These are phyloP conservation scores for Gymnothorax reevesii DNA, from an alignment of 2,797 vertebrate genomes.

Conservation along the genomic window DNA sequence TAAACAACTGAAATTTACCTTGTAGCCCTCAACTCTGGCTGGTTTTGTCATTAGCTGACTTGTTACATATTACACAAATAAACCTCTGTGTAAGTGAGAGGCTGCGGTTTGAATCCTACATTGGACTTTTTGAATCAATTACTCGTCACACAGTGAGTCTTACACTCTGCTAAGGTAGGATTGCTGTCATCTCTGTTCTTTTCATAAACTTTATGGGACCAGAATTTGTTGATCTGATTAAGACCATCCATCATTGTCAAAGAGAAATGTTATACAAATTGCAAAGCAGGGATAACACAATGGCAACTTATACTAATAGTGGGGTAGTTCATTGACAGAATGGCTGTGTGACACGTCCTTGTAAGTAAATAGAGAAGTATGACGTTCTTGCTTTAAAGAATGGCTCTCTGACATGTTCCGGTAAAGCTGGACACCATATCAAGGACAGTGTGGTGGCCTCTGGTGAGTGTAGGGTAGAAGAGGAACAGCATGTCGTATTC, in stretches of 20 bases:
- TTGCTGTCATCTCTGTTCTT: background rate
- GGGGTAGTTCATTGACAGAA: background rate
- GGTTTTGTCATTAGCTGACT: no score
- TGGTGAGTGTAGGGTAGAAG: slow-evolving; percentile 23
- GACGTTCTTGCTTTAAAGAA: background rate
- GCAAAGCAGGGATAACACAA: background rate
- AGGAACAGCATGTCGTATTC: slow-evolving; percentile 49
- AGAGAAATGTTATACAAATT: background rate
- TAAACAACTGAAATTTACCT: no score
- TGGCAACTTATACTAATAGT: background rate
- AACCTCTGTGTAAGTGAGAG: no score
- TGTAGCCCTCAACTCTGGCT: no score
- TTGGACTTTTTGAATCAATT: no score
- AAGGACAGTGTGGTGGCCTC: slow-evolving; percentile 28
- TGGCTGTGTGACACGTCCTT: background rate
- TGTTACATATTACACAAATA: no score
- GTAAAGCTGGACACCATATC: background rate
- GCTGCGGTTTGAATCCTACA: no score
- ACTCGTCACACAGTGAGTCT: no score
- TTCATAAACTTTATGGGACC: background rate
- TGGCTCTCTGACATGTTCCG: background rate
- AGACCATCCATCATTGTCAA: background rate
- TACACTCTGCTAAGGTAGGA: no score
- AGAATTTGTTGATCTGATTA: background rate
- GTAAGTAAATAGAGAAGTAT: background rate